Evolutionary conservation across 23 tunicate genomes (phyloP), one percentile per base, ranked within the genome.

Genomic region (Phallusia fumigata): DNA sequence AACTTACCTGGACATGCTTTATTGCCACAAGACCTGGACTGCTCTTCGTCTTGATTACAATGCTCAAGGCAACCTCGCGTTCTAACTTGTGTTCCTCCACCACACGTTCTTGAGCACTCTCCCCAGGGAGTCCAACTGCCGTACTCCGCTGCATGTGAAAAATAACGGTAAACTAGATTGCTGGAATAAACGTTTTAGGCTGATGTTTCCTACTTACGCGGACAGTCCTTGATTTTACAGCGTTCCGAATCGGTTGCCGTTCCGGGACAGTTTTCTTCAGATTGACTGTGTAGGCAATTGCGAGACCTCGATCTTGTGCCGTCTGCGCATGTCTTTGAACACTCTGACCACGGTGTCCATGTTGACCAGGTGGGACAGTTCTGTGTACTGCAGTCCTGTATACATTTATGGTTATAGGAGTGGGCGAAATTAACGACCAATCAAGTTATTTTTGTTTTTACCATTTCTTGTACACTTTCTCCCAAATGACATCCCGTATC

Each of bases 101-200:
- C 91, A 82, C 91, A 87, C 15, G 85, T 31, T 34, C 19, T 47
- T 0, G 91, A 52, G 53, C 91, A 87, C 0, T 0, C 65, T 31
- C 79, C 47, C 86, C 86, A 83, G 6, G 69, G 8, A 12, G 75
- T 74, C 52, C 30, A 83, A 16, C 13, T 24, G 15, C 3, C 11
- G 16, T 58, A 24, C 69, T 58, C 28, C 15, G 69, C 69, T 58
- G 69, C 28, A 58, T 10, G 47, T 10, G 13, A 58, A 22, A n/a
- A n/a, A n/a, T n/a, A n/a, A 58, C 28, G 26, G 11, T 22, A 1
- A 58, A 58, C 8, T 58, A 21, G 2, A 58, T 8, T 58, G 5
- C 13, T 58, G 15, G 8, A 21, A 21, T 16, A 58, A 21, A 21
- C 69, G 5, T 58, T 58, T 58, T 58, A 58, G 28, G 28, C 69